These are phyloP conservation scores for Rafetus swinhoei DNA, from an alignment of 2,113 vertebrate genomes.

Conservation along the genomic window DNA sequence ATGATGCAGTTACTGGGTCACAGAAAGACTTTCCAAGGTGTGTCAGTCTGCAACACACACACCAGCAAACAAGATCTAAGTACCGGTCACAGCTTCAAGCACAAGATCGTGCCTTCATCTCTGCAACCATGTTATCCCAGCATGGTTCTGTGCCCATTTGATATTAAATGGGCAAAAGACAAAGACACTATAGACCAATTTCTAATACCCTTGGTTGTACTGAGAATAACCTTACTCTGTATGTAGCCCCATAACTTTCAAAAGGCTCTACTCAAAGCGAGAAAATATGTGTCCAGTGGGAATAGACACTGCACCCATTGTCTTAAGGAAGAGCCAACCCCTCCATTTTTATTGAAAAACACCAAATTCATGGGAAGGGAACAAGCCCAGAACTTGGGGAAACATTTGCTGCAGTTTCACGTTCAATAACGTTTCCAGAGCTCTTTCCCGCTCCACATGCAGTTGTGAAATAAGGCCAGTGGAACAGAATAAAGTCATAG, in stretches of 20 bases:
- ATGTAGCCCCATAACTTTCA: background rate
- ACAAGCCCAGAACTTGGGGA: background rate
- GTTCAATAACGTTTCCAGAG: background rate
- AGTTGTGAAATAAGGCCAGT: background rate
- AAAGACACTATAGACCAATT: background rate
- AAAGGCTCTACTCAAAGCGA: rapidly evolving
- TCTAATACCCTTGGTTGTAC: background rate
- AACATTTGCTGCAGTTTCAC: background rate
- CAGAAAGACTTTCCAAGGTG: background rate
- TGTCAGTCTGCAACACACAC: background rate
- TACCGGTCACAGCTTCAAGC: background rate
- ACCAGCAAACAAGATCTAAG: background rate
- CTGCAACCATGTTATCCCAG: background rate
- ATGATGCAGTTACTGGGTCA: background rate
- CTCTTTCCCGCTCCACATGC: background rate
- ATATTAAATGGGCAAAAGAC: background rate
- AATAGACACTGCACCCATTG: background rate
- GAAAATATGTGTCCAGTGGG: background rate
- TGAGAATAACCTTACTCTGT: background rate
- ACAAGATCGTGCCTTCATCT: background rate
- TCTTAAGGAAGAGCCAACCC: background rate
- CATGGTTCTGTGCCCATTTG: background rate
- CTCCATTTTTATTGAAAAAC: background rate
- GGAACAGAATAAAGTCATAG: rapidly evolving
- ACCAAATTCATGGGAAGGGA: background rate